Percentiles rank a stretch among this genome's conserved stretches.
Evolutionary conservation across 1,140 invertebrate species (phyloP).

Genomic region (Eriosoma lanigerum): DNA sequence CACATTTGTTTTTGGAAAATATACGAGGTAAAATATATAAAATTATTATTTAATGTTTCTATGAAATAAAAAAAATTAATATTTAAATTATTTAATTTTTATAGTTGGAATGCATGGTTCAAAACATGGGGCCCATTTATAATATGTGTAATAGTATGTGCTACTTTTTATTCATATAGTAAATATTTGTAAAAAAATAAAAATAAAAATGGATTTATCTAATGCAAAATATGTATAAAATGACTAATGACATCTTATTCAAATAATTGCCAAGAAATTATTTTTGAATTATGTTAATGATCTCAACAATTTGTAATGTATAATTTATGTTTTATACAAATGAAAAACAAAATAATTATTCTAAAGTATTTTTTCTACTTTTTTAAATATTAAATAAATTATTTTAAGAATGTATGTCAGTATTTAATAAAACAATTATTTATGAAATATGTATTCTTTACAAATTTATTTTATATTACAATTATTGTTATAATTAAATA

Average conservation of each 20-base stretch:
- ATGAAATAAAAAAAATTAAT: constrained; percentile 30
- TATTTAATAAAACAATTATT: not conserved
- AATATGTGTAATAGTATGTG: constrained; percentile 61
- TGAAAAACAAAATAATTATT: not conserved
- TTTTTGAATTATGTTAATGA: not conserved
- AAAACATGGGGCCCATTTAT: constrained; percentile 89
- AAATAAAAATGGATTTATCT: not conserved
- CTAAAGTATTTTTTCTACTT: constrained; percentile 25
- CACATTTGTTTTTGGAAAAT: constrained; percentile 78
- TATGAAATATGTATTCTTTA: not conserved
- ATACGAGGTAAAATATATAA: constrained; percentile 70
- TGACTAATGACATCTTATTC: not conserved
- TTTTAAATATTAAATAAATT: not conserved
- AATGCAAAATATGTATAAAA: not conserved
- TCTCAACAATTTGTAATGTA: not conserved
- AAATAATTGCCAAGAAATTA: too few species aligned
- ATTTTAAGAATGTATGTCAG: constrained; percentile 4
- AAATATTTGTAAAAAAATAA: constrained; percentile 1
- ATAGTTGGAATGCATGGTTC: constrained; percentile 71
- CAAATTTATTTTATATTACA: too few species aligned
- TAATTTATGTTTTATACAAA: not conserved
- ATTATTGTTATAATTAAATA: too few species aligned
- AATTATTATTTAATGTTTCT: constrained; percentile 11
- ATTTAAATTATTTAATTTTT: constrained; percentile 58
- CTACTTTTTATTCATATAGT: not conserved